Conservation (phyloP, 2,113 vertebrate species). For the Phalacrocorax aristotelis region DNA sequence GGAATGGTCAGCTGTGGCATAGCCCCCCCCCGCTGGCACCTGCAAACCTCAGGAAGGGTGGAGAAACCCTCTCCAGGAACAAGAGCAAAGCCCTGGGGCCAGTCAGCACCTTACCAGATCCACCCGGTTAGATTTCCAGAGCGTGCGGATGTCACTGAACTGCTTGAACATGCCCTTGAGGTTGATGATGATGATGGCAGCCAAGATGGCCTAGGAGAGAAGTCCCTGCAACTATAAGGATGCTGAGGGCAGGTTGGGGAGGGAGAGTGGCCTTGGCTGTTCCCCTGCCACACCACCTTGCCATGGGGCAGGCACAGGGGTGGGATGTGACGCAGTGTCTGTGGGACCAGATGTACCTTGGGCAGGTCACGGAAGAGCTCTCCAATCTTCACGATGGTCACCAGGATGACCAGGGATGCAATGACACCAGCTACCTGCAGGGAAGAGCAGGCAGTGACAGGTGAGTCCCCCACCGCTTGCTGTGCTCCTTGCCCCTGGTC, state of each 20-base stretch:
- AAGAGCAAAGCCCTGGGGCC: background rate
- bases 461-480: fast-evolving
- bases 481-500: background rate
- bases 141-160: constrained; percentile 77
- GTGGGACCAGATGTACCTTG: constrained; percentile 77
- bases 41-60: background rate
- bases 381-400: constrained; percentile 90
- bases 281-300: background rate
- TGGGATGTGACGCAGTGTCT: background rate
- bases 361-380: constrained; percentile 87
- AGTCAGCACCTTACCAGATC: constrained; percentile 82
- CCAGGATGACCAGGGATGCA: constrained; percentile 86
- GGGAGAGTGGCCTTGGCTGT: background rate
- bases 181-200: constrained; percentile 87
- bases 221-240: background rate
- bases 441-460: fast-evolving
- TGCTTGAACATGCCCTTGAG: constrained; percentile 95
- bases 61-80: background rate
- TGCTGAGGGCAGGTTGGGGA: background rate
- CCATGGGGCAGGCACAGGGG: background rate
- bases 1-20: fast-evolving
- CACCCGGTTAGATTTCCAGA: constrained; percentile 85
- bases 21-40: fast-evolving
- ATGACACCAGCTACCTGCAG: constrained; percentile 85
- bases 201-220: constrained; percentile 83